phyloP scores from a whole-genome alignment of 2,888 invertebrate genomes.

The Melanophora roralis region DNA sequence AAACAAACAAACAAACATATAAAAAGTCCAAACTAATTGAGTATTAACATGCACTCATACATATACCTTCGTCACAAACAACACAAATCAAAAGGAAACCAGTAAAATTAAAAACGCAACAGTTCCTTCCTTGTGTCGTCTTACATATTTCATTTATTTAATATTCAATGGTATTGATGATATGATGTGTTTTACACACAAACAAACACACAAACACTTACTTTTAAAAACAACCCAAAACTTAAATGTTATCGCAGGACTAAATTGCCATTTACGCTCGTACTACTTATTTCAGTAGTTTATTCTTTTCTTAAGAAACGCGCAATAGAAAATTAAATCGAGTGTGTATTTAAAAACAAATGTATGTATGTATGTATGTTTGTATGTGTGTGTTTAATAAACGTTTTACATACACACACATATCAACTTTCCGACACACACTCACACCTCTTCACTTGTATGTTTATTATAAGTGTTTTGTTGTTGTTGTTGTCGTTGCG shows the following conservation, averaged over 20 bases:
- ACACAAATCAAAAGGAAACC: conserved; percentile 15
- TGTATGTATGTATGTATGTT: background rate
- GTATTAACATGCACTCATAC: conserved; percentile 40
- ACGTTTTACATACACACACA: conserved; percentile 15
- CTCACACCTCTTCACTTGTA: background rate
- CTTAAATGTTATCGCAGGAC: background rate
- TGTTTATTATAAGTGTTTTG: background rate
- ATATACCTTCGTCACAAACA: background rate
- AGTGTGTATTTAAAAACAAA: background rate
- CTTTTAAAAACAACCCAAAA: background rate
- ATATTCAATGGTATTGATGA: background rate
- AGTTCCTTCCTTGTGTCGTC: conserved; percentile 49
- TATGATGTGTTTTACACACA: background rate
- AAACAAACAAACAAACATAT: no score
- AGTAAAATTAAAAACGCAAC: conserved; percentile 49
- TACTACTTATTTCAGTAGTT: background rate
- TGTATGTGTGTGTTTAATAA: conserved; percentile 15
- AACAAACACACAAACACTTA: no score
- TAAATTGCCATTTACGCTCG: background rate
- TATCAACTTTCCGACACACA: background rate
- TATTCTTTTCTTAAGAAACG: conserved; percentile 8
- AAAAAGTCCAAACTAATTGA: conserved; percentile 52
- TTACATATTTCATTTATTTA: conserved; percentile 12
- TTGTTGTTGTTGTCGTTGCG: background rate
- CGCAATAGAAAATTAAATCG: conserved; percentile 10